phyloP scores from a whole-genome alignment of 2,113 vertebrate species.

The Pelobates fuscus region DNA sequence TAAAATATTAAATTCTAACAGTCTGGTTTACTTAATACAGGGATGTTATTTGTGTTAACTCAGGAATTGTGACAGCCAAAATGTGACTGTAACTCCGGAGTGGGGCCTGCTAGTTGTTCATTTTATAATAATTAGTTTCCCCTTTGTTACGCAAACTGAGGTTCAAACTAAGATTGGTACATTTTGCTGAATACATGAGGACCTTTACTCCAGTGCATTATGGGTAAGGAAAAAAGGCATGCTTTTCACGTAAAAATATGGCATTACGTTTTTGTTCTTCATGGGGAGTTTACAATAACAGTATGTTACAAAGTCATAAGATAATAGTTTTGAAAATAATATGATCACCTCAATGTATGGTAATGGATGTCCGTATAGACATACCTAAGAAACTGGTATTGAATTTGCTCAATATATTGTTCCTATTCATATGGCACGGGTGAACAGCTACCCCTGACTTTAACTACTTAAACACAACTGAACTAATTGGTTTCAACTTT shows the following conservation, averaged over 20 bases:
- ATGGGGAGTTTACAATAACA: neutral
- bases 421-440: too few species aligned
- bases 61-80: constrained; percentile 72
- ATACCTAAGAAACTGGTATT: too few species aligned
- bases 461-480: too few species aligned
- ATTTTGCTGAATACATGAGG: neutral
- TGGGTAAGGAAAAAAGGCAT: constrained; percentile 12
- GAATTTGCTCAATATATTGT: too few species aligned
- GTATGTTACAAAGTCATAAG: too few species aligned
- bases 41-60: constrained; percentile 73
- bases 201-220: constrained; percentile 12
- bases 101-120: constrained; percentile 3
- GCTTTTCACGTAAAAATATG: neutral
- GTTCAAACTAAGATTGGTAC: constrained; percentile 1
- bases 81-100: constrained; percentile 31
- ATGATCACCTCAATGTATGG: too few species aligned
- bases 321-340: too few species aligned
- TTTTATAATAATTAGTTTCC: neutral
- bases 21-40: constrained; percentile 67
- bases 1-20: constrained; percentile 58
- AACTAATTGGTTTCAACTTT: too few species aligned
- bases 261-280: neutral
- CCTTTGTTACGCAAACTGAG: neutral
- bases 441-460: too few species aligned
- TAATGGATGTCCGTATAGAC: too few species aligned